A percentile compares a stretch with the other conserved stretches of the same genome.
phyloP scores from a whole-genome alignment of 2,797 vertebrate genomes.

The Betta splendens region DNA sequence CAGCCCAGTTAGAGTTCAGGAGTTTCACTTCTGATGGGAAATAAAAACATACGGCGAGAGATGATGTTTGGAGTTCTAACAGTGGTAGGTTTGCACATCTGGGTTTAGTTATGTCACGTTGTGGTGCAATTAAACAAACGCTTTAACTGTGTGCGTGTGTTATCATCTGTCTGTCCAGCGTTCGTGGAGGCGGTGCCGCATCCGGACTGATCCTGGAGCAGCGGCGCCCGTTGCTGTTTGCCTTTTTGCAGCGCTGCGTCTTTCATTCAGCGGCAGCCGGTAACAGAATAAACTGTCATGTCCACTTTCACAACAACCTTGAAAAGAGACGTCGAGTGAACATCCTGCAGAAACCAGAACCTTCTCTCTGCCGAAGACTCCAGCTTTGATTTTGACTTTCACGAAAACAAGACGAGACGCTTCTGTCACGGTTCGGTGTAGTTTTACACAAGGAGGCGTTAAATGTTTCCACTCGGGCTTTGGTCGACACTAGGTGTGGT shows the following conservation, averaged over 20 bases:
- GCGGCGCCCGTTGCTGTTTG: conserved; percentile 2
- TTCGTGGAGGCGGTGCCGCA: no score
- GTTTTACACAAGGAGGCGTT: no score
- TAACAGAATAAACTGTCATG: conserved; percentile 47
- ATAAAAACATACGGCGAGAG: conserved; percentile 6
- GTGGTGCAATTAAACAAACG: no score
- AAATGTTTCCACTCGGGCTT: no score
- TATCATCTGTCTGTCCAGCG: no score
- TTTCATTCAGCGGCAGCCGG: conserved; percentile 24
- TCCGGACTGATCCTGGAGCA: conserved; percentile 17
- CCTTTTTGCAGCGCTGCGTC: neutral
- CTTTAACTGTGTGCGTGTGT: no score
- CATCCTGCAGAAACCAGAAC: conserved; percentile 30
- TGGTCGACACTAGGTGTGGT: neutral
- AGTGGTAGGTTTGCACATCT: neutral
- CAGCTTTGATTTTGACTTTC: conserved; percentile 44
- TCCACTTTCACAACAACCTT: conserved; percentile 32
- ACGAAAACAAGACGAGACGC: conserved; percentile 25
- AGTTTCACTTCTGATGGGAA: conserved; percentile 10
- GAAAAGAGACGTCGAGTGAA: conserved; percentile 24
- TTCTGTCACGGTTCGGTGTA: conserved; percentile 5
- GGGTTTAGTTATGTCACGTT: neutral
- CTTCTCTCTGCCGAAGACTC: conserved; percentile 19
- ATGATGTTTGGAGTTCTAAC: neutral
- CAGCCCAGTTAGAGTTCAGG: conserved; percentile 28